Percentiles rank a stretch among this genome's conserved stretches.
Evolutionary conservation across 2,113 vertebrate genomes (phyloP).

Genomic region (Murina feae): DNA sequence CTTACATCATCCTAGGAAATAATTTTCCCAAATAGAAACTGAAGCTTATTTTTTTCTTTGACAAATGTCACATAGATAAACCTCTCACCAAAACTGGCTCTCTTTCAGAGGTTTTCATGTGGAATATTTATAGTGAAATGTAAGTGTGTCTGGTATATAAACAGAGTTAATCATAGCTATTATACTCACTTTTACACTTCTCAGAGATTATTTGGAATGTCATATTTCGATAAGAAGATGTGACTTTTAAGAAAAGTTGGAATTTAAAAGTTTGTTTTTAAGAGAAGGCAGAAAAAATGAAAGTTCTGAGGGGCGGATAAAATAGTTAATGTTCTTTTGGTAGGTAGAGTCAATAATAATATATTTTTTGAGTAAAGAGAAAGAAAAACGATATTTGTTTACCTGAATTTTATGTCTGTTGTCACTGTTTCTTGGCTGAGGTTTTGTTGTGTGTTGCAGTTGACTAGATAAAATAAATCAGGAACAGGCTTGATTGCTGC

Average conservation of each 20-base stretch:
- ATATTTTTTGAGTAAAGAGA: slow-evolving; percentile 33
- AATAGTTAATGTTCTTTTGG: background rate
- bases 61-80: slow-evolving; percentile 70
- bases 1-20: background rate
- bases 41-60: slow-evolving; percentile 64
- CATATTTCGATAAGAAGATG: background rate
- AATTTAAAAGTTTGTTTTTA: slow-evolving; percentile 47
- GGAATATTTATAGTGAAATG: slow-evolving; percentile 62
- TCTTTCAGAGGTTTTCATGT: slow-evolving; percentile 61
- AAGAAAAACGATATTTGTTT: slow-evolving; percentile 54
- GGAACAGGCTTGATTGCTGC: background rate
- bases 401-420: slow-evolving; percentile 51
- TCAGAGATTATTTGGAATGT: slow-evolving; percentile 38
- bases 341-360: background rate
- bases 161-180: slow-evolving; percentile 53
- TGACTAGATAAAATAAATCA: slow-evolving; percentile 49
- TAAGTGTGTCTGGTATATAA: slow-evolving; percentile 59
- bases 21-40: slow-evolving; percentile 61
- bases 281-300: background rate
- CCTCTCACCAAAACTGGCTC: background rate
- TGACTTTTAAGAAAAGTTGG: slow-evolving; percentile 45
- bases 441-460: background rate
- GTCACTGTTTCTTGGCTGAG: background rate
- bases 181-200: slow-evolving; percentile 59
- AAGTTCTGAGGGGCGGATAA: background rate